Conservation (phyloP, 92 coral and sea anemone species). For the Epizoanthus stellaris region DNA sequence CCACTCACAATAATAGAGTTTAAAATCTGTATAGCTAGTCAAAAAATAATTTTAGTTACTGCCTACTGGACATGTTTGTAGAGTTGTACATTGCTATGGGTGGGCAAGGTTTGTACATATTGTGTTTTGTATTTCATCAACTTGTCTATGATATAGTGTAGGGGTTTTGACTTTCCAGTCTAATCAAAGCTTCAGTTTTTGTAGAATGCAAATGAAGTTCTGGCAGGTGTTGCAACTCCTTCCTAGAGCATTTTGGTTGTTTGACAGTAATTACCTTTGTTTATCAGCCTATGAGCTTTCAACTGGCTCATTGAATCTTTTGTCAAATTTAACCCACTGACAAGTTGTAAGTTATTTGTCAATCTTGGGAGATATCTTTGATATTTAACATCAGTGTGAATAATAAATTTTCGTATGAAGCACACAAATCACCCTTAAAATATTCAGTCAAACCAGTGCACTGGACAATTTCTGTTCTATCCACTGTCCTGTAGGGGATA, state of each 20-base stretch:
- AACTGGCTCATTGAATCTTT: slow-evolving; percentile 29
- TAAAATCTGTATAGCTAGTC: slow-evolving; percentile 9
- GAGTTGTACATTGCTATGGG: slow-evolving; percentile 33
- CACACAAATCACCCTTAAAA: no score
- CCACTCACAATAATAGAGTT: slow-evolving; percentile 5
- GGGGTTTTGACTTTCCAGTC: slow-evolving; percentile 53
- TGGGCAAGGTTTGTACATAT: slow-evolving; percentile 14
- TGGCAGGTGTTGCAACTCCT: slow-evolving; percentile 79
- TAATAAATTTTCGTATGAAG: not conserved
- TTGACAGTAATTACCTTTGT: slow-evolving; percentile 59
- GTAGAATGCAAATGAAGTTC: slow-evolving; percentile 61
- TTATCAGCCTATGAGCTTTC: slow-evolving; percentile 59
- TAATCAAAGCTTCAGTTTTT: slow-evolving; percentile 55
- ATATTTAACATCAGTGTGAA: slow-evolving; percentile 14
- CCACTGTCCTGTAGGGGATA: not conserved
- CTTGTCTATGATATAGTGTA: not conserved
- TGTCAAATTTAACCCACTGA: slow-evolving; percentile 44
- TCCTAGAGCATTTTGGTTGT: slow-evolving; percentile 65
- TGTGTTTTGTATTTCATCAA: not conserved
- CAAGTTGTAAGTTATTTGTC: slow-evolving; percentile 21
- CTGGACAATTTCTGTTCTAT: not conserved
- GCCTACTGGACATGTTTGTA: slow-evolving; percentile 15
- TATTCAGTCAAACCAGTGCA: not conserved
- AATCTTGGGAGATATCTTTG: slow-evolving; percentile 4
- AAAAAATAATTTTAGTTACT: slow-evolving; percentile 3